Conservation (phyloP, 2,888 invertebrate species). For the Melangyna quadrimaculata region DNA sequence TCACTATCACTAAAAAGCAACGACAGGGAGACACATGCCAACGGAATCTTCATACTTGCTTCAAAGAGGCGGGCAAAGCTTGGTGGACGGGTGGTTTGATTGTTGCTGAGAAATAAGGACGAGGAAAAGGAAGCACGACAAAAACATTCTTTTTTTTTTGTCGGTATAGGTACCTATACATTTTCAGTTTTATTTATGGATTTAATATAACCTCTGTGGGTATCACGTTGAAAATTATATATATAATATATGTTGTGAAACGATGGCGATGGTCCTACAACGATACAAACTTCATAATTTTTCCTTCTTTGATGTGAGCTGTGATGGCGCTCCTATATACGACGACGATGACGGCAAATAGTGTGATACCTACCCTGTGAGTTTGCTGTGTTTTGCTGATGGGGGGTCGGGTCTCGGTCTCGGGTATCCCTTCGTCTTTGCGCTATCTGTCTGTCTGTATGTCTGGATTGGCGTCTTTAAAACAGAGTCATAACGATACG, state of each 20-base stretch:
- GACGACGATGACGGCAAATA: conserved; percentile 19
- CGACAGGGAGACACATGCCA: conserved; percentile 42
- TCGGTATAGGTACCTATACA: neutral
- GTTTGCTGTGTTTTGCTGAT: conserved; percentile 21
- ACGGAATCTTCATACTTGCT: conserved; percentile 33
- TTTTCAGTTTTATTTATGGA: conserved; percentile 63
- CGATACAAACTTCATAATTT: conserved; percentile 70
- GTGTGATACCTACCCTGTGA: conserved; percentile 22
- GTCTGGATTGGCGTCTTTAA: conserved; percentile 66
- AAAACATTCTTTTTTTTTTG: conserved; percentile 17
- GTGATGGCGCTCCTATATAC: neutral
- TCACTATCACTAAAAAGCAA: conserved; percentile 29
- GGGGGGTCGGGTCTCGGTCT: too few species aligned
- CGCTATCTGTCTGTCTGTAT: conserved; percentile 17
- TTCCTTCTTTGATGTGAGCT: conserved; percentile 62
- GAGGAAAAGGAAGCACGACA: conserved; percentile 6
- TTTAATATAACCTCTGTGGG: conserved; percentile 69
- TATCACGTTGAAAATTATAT: conserved; percentile 62
- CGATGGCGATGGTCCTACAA: conserved; percentile 45
- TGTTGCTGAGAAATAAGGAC: neutral
- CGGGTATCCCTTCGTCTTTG: conserved; percentile 32
- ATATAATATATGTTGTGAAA: conserved; percentile 11
- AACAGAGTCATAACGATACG: conserved; percentile 37
- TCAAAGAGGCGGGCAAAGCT: neutral
- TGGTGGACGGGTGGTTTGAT: neutral